Conservation (phyloP, 2,113 vertebrate genomes). For the Dunckerocampus dactyliophorus region DNA sequence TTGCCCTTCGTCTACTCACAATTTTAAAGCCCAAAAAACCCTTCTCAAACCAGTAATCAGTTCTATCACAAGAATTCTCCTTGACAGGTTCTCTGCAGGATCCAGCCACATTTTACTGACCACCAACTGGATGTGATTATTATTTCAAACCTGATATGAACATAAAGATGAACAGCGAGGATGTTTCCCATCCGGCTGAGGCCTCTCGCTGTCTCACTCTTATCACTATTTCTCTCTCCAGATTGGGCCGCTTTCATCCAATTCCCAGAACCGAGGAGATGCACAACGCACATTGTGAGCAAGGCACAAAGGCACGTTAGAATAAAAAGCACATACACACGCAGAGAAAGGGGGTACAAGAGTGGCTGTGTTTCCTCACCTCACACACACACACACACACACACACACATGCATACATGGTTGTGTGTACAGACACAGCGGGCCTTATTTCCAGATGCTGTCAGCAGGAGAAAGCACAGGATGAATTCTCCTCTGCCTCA, state of each 20-base stretch:
- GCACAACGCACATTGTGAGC: constrained; percentile 29
- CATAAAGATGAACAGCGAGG: constrained; percentile 40
- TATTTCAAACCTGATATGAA: constrained; percentile 36
- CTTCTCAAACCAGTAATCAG: background rate
- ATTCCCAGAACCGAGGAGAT: constrained; percentile 36
- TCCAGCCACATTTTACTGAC: constrained; percentile 59
- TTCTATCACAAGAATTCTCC: constrained; percentile 36
- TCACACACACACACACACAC: constrained; percentile 3
- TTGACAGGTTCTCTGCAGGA: constrained; percentile 27
- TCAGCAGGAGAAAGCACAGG: constrained; percentile 67
- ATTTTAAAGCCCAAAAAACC: no score
- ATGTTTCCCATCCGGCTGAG: constrained; percentile 41
- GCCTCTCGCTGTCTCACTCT: constrained; percentile 18
- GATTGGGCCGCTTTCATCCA: constrained; percentile 40
- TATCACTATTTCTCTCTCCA: constrained; percentile 39
- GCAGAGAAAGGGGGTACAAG: background rate
- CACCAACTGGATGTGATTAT: constrained; percentile 40
- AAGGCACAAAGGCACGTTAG: constrained; percentile 19
- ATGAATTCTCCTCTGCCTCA: constrained; percentile 70
- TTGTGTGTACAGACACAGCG: constrained; percentile 47
- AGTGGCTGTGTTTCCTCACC: constrained; percentile 7
- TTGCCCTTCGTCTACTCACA: no score
- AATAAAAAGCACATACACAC: constrained; percentile 14
- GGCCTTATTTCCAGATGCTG: constrained; percentile 68
- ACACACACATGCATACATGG: constrained; percentile 25